Conservation (phyloP, 1,140 invertebrate genomes). For the Papilio helenus region DNA sequence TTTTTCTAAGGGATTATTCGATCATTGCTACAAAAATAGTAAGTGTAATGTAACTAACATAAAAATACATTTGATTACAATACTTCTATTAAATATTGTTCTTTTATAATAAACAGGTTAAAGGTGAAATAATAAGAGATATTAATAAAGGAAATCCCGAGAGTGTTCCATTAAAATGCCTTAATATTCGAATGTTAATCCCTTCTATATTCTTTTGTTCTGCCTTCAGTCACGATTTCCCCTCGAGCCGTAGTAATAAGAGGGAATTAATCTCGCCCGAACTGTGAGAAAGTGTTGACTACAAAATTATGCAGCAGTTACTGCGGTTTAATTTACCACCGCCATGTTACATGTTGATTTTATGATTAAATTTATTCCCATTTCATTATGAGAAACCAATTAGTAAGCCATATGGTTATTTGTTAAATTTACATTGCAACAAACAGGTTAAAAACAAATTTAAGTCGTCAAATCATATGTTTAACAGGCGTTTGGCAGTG, state of each 20-base stretch:
- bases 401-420: background rate
- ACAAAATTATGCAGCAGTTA: slow-evolving; percentile 12
- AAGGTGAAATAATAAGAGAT: too few relatives aligned
- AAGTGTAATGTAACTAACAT: too few relatives aligned
- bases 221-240: slow-evolving; percentile 56
- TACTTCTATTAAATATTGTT: too few relatives aligned
- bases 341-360: background rate
- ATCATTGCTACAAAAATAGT: too few relatives aligned
- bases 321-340: background rate
- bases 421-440: background rate
- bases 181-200: slow-evolving; percentile 54
- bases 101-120: too few relatives aligned
- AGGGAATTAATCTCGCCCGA: slow-evolving; percentile 34
- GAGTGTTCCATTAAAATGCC: slow-evolving; percentile 47
- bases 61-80: too few relatives aligned
- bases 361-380: background rate
- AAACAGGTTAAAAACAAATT: too few relatives aligned
- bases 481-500: too few relatives aligned
- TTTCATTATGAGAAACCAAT: background rate
- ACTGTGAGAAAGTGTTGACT: slow-evolving; percentile 12
- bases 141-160: slow-evolving; percentile 43
- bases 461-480: too few relatives aligned
- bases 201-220: slow-evolving; percentile 63
- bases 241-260: slow-evolving; percentile 54
- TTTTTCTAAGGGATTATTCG: too few relatives aligned